phyloP scores from a whole-genome alignment of 2,113 vertebrate species.

The Gila orcuttii region DNA sequence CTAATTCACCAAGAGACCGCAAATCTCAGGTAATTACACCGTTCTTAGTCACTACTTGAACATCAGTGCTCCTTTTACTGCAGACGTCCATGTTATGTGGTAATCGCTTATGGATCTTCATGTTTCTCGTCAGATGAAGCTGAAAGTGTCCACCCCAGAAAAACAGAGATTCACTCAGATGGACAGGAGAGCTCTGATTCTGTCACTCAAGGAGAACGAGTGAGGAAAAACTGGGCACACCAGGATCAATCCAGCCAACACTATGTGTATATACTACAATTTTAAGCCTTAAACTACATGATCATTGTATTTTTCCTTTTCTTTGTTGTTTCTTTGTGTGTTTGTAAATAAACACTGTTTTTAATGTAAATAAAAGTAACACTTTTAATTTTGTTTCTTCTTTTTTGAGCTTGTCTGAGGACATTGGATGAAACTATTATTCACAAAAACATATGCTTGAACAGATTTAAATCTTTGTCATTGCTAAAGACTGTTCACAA shows the following conservation, averaged over 20 bases:
- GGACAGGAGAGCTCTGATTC: constrained; percentile 66
- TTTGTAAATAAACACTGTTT: constrained; percentile 14
- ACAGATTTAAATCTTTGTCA: neutral
- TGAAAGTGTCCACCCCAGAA: constrained; percentile 73
- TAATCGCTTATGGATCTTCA: neutral
- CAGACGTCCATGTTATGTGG: neutral
- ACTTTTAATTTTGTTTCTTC: constrained; percentile 30
- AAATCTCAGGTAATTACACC: constrained; percentile 66
- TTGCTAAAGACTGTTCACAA: neutral
- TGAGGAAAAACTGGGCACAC: constrained; percentile 37
- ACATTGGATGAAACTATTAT: neutral
- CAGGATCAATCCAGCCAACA: neutral
- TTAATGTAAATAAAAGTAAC: constrained; percentile 67
- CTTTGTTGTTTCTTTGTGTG: constrained; percentile 2
- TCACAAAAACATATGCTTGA: neutral
- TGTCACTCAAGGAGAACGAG: constrained; percentile 75
- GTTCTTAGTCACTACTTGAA: no score
- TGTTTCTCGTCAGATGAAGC: constrained; percentile 67
- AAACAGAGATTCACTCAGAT: constrained; percentile 66
- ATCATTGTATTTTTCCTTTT: neutral
- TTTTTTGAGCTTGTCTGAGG: neutral
- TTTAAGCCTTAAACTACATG: constrained; percentile 25
- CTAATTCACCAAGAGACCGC: constrained; percentile 82
- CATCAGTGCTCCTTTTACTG: neutral
- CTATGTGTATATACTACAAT: constrained; percentile 49